Conservation (phyloP, 2,888 invertebrate species). For the Pherbina coryleti region DNA sequence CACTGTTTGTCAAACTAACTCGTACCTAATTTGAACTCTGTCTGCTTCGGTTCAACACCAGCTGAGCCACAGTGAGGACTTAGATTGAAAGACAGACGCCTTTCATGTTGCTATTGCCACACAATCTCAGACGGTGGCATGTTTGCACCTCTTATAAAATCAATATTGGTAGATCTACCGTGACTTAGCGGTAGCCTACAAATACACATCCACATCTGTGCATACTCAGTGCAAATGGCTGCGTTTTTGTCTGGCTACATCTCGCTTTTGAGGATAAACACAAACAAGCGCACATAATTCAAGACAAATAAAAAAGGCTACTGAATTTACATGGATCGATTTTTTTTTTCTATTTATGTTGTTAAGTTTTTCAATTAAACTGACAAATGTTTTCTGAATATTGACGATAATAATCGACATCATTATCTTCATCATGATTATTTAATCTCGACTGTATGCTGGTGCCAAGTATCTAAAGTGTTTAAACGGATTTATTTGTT, state of each 20-base stretch:
- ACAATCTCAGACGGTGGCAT: conserved; percentile 55
- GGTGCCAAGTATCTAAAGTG: neutral
- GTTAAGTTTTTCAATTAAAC: conserved; percentile 4
- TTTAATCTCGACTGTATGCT: neutral
- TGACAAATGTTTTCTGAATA: neutral
- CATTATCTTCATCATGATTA: neutral
- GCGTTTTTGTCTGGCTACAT: conserved; percentile 23
- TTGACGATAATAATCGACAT: neutral
- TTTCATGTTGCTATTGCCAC: neutral
- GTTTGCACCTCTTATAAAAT: conserved; percentile 64
- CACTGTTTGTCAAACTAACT: neutral
- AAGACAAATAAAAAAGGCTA: conserved; percentile 14
- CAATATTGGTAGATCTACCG: conserved; percentile 42
- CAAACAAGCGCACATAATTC: conserved; percentile 19
- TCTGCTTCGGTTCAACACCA: neutral
- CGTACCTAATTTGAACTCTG: neutral
- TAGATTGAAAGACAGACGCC: neutral
- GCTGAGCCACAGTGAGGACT: neutral
- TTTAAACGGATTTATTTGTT: neutral
- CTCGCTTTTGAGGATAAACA: conserved; percentile 10
- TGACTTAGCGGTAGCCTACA: neutral
- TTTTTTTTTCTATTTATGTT: neutral
- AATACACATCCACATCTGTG: neutral
- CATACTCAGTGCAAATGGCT: neutral
- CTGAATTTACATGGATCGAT: neutral